A percentile compares a stretch with the other conserved stretches of the same genome.
Conservation (phyloP, 2,113 vertebrate species). For the Hemiprocne comata region DNA sequence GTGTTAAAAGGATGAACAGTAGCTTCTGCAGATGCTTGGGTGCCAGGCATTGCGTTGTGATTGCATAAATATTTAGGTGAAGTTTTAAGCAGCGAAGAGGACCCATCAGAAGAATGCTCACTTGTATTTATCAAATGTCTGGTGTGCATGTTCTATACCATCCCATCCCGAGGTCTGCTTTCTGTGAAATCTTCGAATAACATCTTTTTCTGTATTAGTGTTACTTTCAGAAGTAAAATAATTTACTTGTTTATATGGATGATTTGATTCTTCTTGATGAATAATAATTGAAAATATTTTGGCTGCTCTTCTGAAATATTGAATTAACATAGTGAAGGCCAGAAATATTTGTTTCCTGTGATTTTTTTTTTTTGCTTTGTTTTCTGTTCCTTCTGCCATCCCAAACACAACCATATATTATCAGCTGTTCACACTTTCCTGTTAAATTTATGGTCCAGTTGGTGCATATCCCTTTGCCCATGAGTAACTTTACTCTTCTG, state of each 20-base stretch:
- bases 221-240: neutral
- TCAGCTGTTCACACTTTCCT: neutral
- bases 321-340: neutral
- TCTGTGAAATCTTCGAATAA: neutral
- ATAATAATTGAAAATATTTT: neutral
- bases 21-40: neutral
- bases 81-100: neutral
- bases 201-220: neutral
- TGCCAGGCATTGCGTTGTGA: neutral
- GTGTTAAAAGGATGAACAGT: neutral
- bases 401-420: neutral
- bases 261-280: neutral
- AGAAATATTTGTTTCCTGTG: neutral
- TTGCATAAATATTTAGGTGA: neutral
- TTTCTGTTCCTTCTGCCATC: neutral
- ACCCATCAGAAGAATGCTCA: neutral
- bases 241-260: neutral
- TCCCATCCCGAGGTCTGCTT: neutral
- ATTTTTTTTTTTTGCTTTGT: neutral
- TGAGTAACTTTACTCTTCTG: neutral
- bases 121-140: neutral
- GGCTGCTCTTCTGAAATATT: neutral
- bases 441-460: neutral
- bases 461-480: neutral
- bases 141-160: neutral